Base-by-base conservation (phyloP, 2,113 vertebrate genomes). In the Perca flavescens region DNA sequence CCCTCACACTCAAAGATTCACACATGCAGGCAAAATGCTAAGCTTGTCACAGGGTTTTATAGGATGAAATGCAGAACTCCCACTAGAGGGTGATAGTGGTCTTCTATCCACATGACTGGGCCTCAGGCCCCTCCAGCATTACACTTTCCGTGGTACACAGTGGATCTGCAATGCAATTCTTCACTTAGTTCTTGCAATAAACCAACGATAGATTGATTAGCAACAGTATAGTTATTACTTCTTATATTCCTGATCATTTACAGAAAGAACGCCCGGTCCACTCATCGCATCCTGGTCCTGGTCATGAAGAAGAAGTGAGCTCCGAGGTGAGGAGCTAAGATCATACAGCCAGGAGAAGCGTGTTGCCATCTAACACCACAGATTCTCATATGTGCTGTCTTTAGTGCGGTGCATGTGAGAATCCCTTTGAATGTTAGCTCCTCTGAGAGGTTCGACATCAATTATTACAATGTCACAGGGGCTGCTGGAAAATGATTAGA, bases 191-290 rank as follows among this genome's bases (percentile, higher is more conserved):
- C 1, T 4, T 53, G 13, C n/a, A 53, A 17, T 54, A 6, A 22
- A 66, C 15, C 17, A 13, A 40, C 17, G 9, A 69, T 15, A 67
- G 4, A 60, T 58, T 17, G 8, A 56, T 34, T 50, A 28, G 6
- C 5, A 65, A 52, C 16, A 1, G 10, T 64, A 1, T 28, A 49
- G 77, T 57, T 31, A 67, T 80, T 75, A 25, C 21, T 46, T 79
- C 14, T 58, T 61, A 6, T 63, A 15, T 66, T 85, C 10, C 31
- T 62, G 22, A 25, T 85, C 10, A 22, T 78, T 78, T 58, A 0
- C 92, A 97, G 97, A 97, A 96, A 88, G 98, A 99, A 31, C 96
- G 96, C 0, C 94, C 94, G 1, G 94, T 95, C 0, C 96, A 96
- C 2, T 94, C 95, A 0, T 95, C 95, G 72, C 97, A 97, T 83